These are phyloP conservation scores for Silurus asotus DNA, from an alignment of 2,113 vertebrate genomes.

Conservation along the genomic window DNA sequence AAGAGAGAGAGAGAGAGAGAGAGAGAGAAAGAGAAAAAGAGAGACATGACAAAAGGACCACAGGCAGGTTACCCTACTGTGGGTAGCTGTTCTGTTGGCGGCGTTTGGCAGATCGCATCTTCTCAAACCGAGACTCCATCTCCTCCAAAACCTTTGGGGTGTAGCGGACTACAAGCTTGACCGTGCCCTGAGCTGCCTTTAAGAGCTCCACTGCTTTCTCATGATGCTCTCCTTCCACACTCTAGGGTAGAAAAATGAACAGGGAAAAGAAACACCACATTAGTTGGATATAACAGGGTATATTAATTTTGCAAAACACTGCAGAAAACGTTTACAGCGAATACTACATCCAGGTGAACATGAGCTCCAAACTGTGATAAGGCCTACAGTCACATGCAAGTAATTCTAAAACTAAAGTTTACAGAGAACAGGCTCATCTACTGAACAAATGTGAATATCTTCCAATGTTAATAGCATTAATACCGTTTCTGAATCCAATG, in stretches of 20 bases:
- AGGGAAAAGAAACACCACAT: conserved; percentile 9
- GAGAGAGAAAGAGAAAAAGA: background rate
- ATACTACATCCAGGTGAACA: background rate
- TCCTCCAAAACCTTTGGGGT: conserved; percentile 95
- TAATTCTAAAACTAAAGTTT: background rate
- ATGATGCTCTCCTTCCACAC: conserved; percentile 96
- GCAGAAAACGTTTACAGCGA: background rate
- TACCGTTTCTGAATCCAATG: background rate
- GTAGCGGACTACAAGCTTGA: conserved; percentile 94
- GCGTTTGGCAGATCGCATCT: conserved; percentile 98
- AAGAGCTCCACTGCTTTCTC: conserved; percentile 96
- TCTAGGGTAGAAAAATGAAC: conserved; percentile 71
- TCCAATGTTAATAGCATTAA: background rate
- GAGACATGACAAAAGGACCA: conserved; percentile 52
- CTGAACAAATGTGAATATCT: background rate
- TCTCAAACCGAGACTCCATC: conserved; percentile 97
- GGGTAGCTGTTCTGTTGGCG: conserved; percentile 90
- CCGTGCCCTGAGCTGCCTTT: conserved; percentile 95
- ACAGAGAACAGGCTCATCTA: background rate
- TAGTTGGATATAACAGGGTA: background rate
- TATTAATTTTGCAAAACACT: background rate
- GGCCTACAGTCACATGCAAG: background rate
- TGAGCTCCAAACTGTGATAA: background rate
- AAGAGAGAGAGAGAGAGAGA: background rate
- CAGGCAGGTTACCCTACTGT: conserved; percentile 67